Conservation (phyloP, 2,113 vertebrate genomes). For the Taxidea taxus region DNA sequence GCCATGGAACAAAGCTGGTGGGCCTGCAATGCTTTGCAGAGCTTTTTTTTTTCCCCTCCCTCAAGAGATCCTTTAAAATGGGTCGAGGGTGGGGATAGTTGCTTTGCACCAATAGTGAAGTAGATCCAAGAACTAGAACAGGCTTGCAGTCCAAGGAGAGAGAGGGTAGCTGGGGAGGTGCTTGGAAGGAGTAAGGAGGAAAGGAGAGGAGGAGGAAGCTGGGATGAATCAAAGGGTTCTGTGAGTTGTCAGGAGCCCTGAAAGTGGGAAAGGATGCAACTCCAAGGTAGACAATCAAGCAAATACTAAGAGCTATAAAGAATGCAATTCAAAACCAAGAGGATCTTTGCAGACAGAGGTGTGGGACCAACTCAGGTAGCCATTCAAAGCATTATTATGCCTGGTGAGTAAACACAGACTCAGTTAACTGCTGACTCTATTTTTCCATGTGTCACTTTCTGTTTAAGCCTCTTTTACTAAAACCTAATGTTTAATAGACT, state of each 20-base stretch:
- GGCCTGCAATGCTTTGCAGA: neutral
- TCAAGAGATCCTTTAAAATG: neutral
- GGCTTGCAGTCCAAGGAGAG: neutral
- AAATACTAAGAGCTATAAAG: neutral
- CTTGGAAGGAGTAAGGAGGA: neutral
- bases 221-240: neutral
- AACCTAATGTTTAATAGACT: neutral
- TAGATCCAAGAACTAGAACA: conserved; percentile 35
- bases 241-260: neutral
- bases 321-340: neutral
- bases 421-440: neutral
- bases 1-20: neutral
- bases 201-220: neutral
- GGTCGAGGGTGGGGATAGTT: neutral
- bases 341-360: neutral
- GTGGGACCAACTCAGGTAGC: neutral
- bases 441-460: neutral
- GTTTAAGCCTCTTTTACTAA: conserved; percentile 33
- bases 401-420: neutral
- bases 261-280: neutral
- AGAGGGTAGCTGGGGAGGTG: neutral
- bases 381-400: neutral
- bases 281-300: neutral
- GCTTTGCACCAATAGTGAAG: conserved; percentile 24
- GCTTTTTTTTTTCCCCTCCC: accelerated